Base-by-base conservation (phyloP, 2,797 vertebrate genomes). In the Melanotaenia boesemani region DNA sequence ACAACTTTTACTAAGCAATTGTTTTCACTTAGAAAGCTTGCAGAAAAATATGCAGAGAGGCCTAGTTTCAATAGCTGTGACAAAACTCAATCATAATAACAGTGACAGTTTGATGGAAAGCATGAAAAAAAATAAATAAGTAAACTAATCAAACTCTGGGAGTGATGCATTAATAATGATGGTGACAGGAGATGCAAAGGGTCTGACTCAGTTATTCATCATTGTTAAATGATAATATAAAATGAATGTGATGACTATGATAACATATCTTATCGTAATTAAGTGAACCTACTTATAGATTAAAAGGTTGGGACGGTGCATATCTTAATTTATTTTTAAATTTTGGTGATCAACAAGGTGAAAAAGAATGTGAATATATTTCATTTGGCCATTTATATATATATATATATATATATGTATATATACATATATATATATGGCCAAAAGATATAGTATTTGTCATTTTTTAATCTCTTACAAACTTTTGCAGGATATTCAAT, bases 71-170 rank as follows among this genome's bases (percentile, higher is more conserved):
- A 22, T 63, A 64, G 66, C 18, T 7, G 68, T 48, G 58, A 66
- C 67, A 75, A 52, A 68, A 55, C 46, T 77, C 79, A 70, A 36
- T 77, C 65, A 52, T 56, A 73, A 71, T 83, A 20, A 60, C n/a
- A 32, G 18, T 34, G 15, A 39, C 54, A 44, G 30, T 8, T 13
- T 72, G 70, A 82, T n/a, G 28, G 79, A 67, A 34, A 58, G 79
- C 61, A 36, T 65, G 34, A n/a, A 15, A 50, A 6, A 41, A n/a
- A 52, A 56, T 12, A 28, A 63, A 20, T 7, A 48, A 63, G 8
- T 67, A 63, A 79, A 74, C 71, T 36, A 72, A 85, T 83, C 37
- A 63, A 75, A 77, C 24, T 65, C 48, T 65, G 60, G 32, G 36
- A 70, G 70, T 72, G 83, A 76, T 0, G 66, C 46, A 62, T 50